phyloP scores from a whole-genome alignment of 2,113 vertebrate species.

The Brienomyrus longianalis region DNA sequence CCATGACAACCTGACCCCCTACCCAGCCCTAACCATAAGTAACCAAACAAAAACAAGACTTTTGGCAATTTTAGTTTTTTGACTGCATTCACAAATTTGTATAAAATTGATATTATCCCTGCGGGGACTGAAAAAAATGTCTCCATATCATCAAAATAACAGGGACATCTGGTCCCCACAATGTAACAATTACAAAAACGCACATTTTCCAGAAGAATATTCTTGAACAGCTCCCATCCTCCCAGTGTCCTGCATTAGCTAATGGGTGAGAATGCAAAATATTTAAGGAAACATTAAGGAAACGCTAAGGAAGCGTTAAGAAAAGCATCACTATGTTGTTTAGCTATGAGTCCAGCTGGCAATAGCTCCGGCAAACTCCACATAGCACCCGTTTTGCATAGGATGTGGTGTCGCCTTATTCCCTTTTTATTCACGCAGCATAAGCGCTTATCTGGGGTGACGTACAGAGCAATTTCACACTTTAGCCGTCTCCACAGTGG shows the following conservation, averaged over 20 bases:
- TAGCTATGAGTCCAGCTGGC: neutral
- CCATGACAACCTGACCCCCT: too few species aligned
- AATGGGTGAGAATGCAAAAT: neutral
- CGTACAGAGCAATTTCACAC: neutral
- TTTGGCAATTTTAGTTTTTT: too few species aligned
- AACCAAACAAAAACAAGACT: too few species aligned
- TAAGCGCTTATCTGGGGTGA: neutral
- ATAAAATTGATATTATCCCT: too few species aligned
- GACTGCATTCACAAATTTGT: too few species aligned
- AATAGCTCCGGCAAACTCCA: neutral
- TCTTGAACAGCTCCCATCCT: neutral
- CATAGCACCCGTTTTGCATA: neutral
- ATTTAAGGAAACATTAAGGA: neutral
- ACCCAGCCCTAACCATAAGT: too few species aligned
- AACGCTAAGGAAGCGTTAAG: neutral
- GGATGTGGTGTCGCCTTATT: neutral
- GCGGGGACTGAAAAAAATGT: too few species aligned
- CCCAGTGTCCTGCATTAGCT: neutral
- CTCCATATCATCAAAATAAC: too few species aligned
- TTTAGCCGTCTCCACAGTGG: neutral
- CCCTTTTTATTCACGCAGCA: neutral
- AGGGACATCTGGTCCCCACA: too few species aligned
- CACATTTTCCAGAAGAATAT: neutral
- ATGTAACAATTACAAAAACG: too few species aligned
- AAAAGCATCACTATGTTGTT: neutral